Evolutionary conservation across 2,113 vertebrate genomes (phyloP), one percentile per base, ranked within the genome.

Genomic region (Chlorodrepanis virens): DNA sequence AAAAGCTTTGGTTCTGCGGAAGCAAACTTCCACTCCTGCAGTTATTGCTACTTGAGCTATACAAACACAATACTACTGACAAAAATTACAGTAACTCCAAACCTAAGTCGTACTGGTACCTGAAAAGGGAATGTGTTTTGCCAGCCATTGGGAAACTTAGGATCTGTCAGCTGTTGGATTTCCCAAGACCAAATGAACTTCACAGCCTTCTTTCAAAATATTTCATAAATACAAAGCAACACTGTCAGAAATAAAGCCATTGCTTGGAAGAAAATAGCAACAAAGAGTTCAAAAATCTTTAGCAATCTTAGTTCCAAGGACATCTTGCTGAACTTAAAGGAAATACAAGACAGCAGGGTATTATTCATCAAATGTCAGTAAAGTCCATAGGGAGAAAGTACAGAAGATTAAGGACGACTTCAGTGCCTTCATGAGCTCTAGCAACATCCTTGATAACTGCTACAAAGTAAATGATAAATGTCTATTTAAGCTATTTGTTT

Each of bases 1-100:
- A 96, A 95, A 87, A 90, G 91, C 96, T 97, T 94, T 91, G 75
- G 93, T 95, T 97, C 89, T 94, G 93, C 21, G 84, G 95, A 94
- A 96, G 87, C 82, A 86, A 94, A 67, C 71, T 94, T 90, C 68
- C 52, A 80, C 87, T 80, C 68, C 85, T 87, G 63, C 90, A 93
- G 85, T 97, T 96, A 97, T 96, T 95, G 94, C 96, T 97, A 93
- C 94, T 93, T 75, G 76, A 94, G 76, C 93, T 92, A 29, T 22
- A 88, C 40, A 83, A 89, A 65, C 74, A 93, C 74, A 91, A 83
- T 10, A 37, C 45, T 65, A 79, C 47, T 29, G 31, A 86, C 74
- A 83, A 84, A 78, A 81, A 44, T 25, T 16, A 88, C 74, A 77
- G 71, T 31, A 65, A 81, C 35, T 86, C 75, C 85, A 77, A 93